phyloP scores from a whole-genome alignment of 2,888 invertebrate species.

The Drosophila prolongata region DNA sequence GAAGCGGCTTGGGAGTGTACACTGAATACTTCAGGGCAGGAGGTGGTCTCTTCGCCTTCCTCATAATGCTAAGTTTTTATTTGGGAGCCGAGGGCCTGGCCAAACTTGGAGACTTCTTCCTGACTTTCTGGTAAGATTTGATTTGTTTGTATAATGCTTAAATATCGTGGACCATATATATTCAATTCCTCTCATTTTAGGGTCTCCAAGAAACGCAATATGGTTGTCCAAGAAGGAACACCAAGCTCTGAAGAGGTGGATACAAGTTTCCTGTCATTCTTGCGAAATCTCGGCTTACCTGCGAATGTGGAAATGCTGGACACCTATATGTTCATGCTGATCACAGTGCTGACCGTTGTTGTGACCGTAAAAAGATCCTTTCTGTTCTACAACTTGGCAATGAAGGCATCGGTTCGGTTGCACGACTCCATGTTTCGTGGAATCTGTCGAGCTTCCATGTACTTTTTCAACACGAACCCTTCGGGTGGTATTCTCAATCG shows the following conservation, averaged over 20 bases:
- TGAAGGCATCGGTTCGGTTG: constrained; percentile 90
- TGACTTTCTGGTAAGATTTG: constrained; percentile 87
- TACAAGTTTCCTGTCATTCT: no score
- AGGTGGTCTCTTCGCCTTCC: constrained; percentile 87
- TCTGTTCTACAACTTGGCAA: constrained; percentile 86
- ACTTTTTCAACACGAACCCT: constrained; percentile 95
- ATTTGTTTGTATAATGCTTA: not conserved
- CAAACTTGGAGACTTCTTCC: constrained; percentile 91
- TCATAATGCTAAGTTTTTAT: constrained; percentile 87
- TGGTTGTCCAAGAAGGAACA: not conserved
- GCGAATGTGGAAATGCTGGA: constrained; percentile 51
- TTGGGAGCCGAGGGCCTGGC: constrained; percentile 89
- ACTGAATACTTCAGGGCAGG: constrained; percentile 89
- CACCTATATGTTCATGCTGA: constrained; percentile 85
- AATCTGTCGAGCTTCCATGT: constrained; percentile 92
- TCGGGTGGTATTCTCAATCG: constrained; percentile 93
- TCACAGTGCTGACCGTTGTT: constrained; percentile 84
- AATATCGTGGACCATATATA: not conserved
- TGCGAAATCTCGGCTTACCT: not conserved
- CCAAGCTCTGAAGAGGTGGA: no score
- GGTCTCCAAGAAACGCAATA: constrained; percentile 58
- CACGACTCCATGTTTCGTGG: constrained; percentile 94
- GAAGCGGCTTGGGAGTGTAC: constrained; percentile 87
- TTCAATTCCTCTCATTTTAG: constrained; percentile 13
- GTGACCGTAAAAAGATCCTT: constrained; percentile 81